A percentile compares a stretch with the other conserved stretches of the same genome.
Conservation (phyloP, 2,113 vertebrate genomes). For the Parus major region DNA sequence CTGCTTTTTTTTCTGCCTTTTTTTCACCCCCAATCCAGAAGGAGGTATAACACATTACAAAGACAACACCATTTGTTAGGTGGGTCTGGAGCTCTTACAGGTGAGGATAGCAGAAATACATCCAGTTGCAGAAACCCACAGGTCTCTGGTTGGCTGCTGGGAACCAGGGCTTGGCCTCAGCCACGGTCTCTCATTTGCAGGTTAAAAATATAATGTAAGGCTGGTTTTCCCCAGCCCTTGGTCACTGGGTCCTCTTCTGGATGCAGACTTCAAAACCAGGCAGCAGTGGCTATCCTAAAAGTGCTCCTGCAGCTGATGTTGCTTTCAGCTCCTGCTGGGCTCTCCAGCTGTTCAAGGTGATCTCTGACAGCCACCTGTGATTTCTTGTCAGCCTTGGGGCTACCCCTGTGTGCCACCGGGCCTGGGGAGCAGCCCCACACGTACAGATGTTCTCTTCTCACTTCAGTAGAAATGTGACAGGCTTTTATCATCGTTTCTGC, state of each 20-base stretch:
- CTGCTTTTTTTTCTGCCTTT: neutral
- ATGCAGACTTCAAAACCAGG: neutral
- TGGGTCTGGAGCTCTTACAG: neutral
- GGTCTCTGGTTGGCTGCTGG: neutral
- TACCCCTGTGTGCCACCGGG: accelerated
- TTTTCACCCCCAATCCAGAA: accelerated
- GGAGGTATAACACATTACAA: neutral
- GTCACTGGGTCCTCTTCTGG: neutral
- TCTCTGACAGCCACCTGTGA: accelerated
- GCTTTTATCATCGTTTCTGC: neutral
- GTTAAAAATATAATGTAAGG: neutral
- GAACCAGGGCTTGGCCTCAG: neutral
- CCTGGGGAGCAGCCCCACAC: neutral
- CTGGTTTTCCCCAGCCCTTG: neutral
- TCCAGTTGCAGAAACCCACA: accelerated
- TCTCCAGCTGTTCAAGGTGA: neutral
- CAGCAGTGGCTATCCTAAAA: neutral
- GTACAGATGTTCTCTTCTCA: neutral
- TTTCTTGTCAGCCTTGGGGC: neutral
- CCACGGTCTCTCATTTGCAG: neutral
- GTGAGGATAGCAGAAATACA: neutral
- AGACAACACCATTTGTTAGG: neutral
- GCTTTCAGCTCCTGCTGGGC: neutral
- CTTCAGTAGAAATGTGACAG: neutral
- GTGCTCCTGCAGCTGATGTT: neutral